phyloP scores from a whole-genome alignment of 2,113 vertebrate species.

The Elephantulus edwardii region DNA sequence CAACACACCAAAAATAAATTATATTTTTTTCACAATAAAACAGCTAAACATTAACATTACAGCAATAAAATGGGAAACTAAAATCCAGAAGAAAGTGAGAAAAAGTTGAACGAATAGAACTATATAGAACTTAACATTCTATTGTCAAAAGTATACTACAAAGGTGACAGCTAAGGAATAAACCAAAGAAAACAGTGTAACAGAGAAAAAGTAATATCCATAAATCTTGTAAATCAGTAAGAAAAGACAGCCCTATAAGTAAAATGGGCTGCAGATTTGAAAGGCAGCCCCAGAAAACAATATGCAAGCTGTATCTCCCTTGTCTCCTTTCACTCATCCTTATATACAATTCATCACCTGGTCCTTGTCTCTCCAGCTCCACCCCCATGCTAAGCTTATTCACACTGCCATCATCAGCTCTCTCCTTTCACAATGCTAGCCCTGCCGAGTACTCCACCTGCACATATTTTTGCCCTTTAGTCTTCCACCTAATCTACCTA shows the following conservation, averaged over 20 bases:
- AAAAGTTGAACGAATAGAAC: background rate
- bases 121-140: background rate
- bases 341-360: background rate
- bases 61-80: background rate
- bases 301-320: background rate
- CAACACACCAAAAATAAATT: background rate
- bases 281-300: background rate
- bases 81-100: background rate
- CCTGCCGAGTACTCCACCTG: too few relatives aligned
- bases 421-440: too few relatives aligned
- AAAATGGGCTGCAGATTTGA: background rate
- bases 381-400: fast-evolving
- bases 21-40: background rate
- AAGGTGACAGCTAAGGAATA: background rate
- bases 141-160: background rate
- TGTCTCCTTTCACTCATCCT: background rate
- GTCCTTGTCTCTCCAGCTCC: background rate
- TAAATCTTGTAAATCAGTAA: background rate
- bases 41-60: background rate
- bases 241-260: background rate
- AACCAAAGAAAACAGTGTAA: background rate
- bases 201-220: background rate
- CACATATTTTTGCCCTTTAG: too few relatives aligned
- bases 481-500: too few relatives aligned
- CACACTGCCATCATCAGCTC: background rate